A percentile compares a stretch with the other conserved stretches of the same genome.
These are phyloP conservation scores for Lates japonicus DNA, from an alignment of 2,797 vertebrate species.

Conservation along the genomic window DNA sequence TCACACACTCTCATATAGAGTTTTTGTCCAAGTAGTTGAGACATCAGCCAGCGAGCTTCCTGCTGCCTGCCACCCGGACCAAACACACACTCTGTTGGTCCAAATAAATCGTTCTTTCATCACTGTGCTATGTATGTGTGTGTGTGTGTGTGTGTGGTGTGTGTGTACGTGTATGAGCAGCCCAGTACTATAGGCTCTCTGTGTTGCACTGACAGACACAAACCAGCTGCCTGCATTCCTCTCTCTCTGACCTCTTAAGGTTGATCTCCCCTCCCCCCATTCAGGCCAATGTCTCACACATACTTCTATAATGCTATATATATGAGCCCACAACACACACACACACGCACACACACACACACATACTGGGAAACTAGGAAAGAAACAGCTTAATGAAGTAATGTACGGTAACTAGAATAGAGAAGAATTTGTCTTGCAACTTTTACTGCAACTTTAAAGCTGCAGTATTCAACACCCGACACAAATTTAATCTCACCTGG, in stretches of 20 bases:
- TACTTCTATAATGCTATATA: constrained; percentile 70
- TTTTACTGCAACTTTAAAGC: constrained; percentile 30
- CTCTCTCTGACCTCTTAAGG: constrained; percentile 72
- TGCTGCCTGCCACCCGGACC: constrained; percentile 61
- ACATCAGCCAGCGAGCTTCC: constrained; percentile 67
- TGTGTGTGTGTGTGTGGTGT: constrained; percentile 51
- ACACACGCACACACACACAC: constrained; percentile 33
- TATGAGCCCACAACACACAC: constrained; percentile 31
- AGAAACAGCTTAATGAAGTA: constrained; percentile 31
- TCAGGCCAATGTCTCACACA: constrained; percentile 64
- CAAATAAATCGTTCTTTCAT: constrained; percentile 84
- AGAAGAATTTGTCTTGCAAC: constrained; percentile 6
- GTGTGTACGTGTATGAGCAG: constrained; percentile 46
- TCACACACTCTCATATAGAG: constrained; percentile 30
- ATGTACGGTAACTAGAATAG: background rate
- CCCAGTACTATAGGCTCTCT: constrained; percentile 83
- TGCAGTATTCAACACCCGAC: background rate
- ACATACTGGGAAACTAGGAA: constrained; percentile 28
- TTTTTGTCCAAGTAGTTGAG: constrained; percentile 68
- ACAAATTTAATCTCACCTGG: background rate
- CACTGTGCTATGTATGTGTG: constrained; percentile 46
- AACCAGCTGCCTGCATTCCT: constrained; percentile 86
- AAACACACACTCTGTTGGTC: constrained; percentile 74
- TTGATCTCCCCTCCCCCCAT: constrained; percentile 70
- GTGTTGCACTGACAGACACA: constrained; percentile 85